Evolutionary conservation across 2,113 vertebrate genomes (phyloP), one percentile per base, ranked within the genome.

Genomic region (Hiodon alosoides): DNA sequence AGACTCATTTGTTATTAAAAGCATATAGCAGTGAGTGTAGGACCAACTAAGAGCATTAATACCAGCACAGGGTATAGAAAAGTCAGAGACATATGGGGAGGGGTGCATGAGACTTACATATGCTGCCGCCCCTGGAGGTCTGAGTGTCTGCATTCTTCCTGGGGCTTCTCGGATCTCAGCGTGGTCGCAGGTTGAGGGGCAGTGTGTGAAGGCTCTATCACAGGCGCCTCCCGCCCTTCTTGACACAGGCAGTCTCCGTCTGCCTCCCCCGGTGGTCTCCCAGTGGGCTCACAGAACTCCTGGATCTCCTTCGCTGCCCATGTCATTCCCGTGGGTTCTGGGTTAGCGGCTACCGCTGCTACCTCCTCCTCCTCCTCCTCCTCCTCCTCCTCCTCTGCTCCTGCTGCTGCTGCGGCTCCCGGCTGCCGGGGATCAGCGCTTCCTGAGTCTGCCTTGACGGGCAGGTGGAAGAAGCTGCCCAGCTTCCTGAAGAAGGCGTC

Each of bases 401-500:
- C 51, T 4, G 11, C 54, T 47, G 8, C 47, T 4, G 3, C 66
- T 61, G 57, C 60, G 9, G 17, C 61, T 61, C 31, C 31, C 10
- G 54, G 5, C 17, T 67, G 55, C 66, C 48, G 46, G 46, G 66
- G 65, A 58, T 59, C 53, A 10, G 13, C 54, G 14, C 11, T 6
- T 60, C 2, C 10, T 6, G 16, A 77, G 5, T 82, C 82, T 64
- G 78, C 46, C 78, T 74, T 82, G 16, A 71, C 65, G n/a, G 69
- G 55, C 51, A 80, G 83, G 11, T 76, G 74, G 73, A 86, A 83
- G 67, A 84, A 68, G 79, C 78, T 85, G 14, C 84, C 75, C 76
- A 85, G 79, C 16, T 79, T 82, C 47, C 69, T 76, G 77, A 85
- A 74, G 80, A 86, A 82, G 46, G 79, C 72, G 51, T 86, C 83